Percentiles rank a stretch among this genome's conserved stretches.
These are phyloP conservation scores for Sturnira hondurensis DNA, from an alignment of 2,113 vertebrate species.

Conservation along the genomic window DNA sequence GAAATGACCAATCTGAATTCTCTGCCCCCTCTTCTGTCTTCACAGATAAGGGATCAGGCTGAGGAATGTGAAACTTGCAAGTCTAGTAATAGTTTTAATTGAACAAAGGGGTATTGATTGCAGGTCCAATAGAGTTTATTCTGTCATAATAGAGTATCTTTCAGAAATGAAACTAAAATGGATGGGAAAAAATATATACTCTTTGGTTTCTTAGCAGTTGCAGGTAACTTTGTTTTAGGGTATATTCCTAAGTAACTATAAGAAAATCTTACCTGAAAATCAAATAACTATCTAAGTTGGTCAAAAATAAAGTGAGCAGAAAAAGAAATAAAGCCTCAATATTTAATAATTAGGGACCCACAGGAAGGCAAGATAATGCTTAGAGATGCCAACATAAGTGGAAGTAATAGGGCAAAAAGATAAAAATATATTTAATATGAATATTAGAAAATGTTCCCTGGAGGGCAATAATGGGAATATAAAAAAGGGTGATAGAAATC, in stretches of 20 bases:
- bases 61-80: background rate
- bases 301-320: slow-evolving; percentile 24
- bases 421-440: slow-evolving; percentile 29
- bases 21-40: background rate
- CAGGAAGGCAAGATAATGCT: background rate
- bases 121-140: background rate
- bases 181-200: background rate
- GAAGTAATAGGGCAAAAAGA: slow-evolving; percentile 34
- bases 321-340: background rate
- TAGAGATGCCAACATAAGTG: background rate
- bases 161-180: background rate
- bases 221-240: background rate
- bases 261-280: background rate
- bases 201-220: background rate
- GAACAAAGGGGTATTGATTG: background rate
- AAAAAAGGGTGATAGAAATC: slow-evolving; percentile 20
- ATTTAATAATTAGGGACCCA: slow-evolving; percentile 5
- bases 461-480: background rate
- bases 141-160: background rate
- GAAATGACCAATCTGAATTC: background rate
- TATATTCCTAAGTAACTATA: background rate
- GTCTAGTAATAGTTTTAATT: background rate
- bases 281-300: background rate
- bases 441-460: slow-evolving; percentile 24
- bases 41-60: background rate